phyloP scores from a whole-genome alignment of 2,113 vertebrate genomes.

The Neotoma lepida region DNA sequence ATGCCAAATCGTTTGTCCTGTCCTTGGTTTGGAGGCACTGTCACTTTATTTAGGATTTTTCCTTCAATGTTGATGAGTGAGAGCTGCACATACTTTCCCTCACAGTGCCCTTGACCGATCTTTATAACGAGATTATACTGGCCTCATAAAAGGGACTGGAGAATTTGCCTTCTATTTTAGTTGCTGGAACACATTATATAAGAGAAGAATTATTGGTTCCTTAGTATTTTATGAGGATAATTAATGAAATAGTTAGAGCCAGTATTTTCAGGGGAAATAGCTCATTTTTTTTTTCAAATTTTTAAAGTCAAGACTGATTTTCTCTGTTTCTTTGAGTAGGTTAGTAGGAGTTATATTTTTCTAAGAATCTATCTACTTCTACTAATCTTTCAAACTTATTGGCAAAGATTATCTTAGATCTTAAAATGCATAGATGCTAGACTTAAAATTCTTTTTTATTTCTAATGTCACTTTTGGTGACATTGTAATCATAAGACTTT shows the following conservation, averaged over 20 bases:
- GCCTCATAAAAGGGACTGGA: constrained; percentile 42
- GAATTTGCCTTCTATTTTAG: constrained; percentile 15
- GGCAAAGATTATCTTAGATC: not conserved
- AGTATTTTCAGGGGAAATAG: not conserved
- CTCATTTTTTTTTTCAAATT: not conserved
- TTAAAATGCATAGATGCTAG: not conserved
- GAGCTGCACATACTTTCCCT: not conserved
- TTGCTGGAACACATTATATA: constrained; percentile 20
- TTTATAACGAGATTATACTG: not conserved
- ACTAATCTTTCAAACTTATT: constrained; percentile 6
- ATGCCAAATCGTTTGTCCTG: not conserved
- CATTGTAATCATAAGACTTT: not conserved
- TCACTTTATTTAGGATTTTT: not conserved
- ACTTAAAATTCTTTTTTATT: constrained; percentile 19
- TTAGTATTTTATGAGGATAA: constrained; percentile 48
- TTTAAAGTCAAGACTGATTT: not conserved
- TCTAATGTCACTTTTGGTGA: constrained; percentile 9
- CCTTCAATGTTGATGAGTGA: not conserved
- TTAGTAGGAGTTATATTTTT: not conserved
- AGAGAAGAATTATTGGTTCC: constrained; percentile 15
- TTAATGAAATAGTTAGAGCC: constrained; percentile 22
- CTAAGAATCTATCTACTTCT: not conserved
- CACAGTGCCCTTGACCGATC: not conserved
- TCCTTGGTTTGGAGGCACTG: not conserved
- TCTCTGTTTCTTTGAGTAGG: not conserved